Percentiles rank a stretch among this genome's conserved stretches.
These are phyloP conservation scores for Atta texana DNA, from an alignment of 1,140 invertebrate species.

Conservation along the genomic window DNA sequence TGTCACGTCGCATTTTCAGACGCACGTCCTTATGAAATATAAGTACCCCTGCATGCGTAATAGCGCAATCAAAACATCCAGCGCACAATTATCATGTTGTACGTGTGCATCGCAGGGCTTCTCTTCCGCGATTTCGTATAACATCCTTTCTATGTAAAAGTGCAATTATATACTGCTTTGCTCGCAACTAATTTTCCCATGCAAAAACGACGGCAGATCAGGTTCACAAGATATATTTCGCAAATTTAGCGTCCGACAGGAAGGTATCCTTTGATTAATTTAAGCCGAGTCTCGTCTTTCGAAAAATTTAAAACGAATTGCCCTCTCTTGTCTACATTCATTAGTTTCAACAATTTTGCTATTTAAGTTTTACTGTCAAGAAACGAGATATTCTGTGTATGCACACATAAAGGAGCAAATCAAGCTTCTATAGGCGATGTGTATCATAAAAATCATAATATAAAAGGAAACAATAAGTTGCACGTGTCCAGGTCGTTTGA, in stretches of 20 bases:
- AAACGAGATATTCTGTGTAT: constrained; percentile 5
- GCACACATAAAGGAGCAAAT: constrained; percentile 33
- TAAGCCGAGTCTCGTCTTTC: background rate
- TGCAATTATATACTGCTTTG: constrained; percentile 40
- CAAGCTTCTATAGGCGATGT: constrained; percentile 6
- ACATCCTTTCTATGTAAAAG: constrained; percentile 38
- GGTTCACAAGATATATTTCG: constrained; percentile 7
- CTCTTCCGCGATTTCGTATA: constrained; percentile 45
- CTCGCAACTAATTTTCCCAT: constrained; percentile 34
- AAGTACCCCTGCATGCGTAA: constrained; percentile 41
- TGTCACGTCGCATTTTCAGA: constrained; percentile 47
- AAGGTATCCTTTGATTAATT: constrained; percentile 1
- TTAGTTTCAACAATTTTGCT: constrained; percentile 17
- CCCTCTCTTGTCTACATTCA: background rate
- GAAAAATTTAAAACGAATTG: constrained; percentile 5
- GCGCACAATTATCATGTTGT: constrained; percentile 45
- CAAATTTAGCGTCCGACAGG: constrained; percentile 2
- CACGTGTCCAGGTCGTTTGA: constrained; percentile 65
- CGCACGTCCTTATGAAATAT: constrained; percentile 43
- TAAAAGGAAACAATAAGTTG: constrained; percentile 65
- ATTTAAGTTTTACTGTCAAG: background rate
- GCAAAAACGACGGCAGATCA: constrained; percentile 4
- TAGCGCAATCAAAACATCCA: constrained; percentile 56
- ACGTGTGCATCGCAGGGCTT: constrained; percentile 13
- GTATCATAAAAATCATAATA: constrained; percentile 56